Conservation (phyloP, 1,140 invertebrate species). For the Drosophila sproati region DNA sequence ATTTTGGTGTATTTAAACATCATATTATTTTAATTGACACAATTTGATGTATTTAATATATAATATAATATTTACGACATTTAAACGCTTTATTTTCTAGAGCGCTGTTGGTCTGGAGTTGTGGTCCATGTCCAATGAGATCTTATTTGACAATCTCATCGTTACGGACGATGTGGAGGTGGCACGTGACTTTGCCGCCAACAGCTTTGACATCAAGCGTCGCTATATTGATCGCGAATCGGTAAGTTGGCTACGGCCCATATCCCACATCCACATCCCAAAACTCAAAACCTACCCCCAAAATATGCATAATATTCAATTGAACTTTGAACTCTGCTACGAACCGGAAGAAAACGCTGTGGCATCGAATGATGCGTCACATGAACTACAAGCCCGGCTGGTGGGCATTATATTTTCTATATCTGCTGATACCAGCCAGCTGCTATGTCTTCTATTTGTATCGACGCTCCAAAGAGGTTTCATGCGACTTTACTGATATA, state of each 20-base stretch:
- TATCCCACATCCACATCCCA: not conserved
- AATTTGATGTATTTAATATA: too few relatives aligned
- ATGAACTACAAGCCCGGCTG: constrained; percentile 91
- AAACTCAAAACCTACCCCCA: constrained; percentile 13
- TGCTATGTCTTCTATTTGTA: constrained; percentile 90
- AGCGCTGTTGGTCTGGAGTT: constrained; percentile 97
- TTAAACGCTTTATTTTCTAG: constrained; percentile 85
- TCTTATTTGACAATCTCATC: constrained; percentile 98
- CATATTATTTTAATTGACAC: too few relatives aligned
- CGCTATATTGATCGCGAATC: constrained; percentile 91
- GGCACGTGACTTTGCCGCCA: constrained; percentile 92
- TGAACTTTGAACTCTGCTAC: constrained; percentile 10
- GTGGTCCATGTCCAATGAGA: constrained; percentile 98
- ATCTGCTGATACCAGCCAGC: constrained; percentile 89
- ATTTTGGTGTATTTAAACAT: too few relatives aligned
- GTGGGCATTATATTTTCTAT: constrained; percentile 91
- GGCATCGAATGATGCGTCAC: constrained; percentile 89
- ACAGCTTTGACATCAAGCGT: constrained; percentile 94
- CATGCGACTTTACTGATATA: not conserved
- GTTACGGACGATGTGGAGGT: constrained; percentile 94
- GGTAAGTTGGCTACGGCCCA: constrained; percentile 86
- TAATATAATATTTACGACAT: not conserved
- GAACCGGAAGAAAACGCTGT: constrained; percentile 87
- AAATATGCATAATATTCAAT: constrained; percentile 15
- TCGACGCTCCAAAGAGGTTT: constrained; percentile 88